Base-by-base conservation (phyloP, 2,888 invertebrate genomes). In the Camptogramma bilineatum region DNA sequence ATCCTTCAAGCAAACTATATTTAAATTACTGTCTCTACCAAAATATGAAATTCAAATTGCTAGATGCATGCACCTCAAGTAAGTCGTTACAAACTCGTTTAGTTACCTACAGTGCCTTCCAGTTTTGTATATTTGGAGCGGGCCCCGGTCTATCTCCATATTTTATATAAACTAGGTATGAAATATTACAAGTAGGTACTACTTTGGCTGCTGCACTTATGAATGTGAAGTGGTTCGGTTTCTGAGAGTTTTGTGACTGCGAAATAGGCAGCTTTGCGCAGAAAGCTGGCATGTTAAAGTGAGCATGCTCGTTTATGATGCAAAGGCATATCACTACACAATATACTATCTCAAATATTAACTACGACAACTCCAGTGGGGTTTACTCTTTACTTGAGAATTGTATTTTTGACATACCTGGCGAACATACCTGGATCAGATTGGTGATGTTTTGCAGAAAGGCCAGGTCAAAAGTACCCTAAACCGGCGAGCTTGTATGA, bases 31-130 rank as follows among this genome's bases (percentile, higher is more conserved):
- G 76, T 78, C 74, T 75, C 75, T 73, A 70, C 75, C 78, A 64
- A 77, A 78, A 83, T 82, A 81, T 84, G 80, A 84, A 84, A 82
- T 84, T 83, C 79, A 83, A 80, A 83, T 82, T 70, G 66, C 59
- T 71, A 78, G 84, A 82, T 83, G 82, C 78, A 82, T 83, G 82
- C 79, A 79, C 79, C 78, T 81, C 77, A 73, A 74, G 74, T 72
- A 80, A 83, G 82, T 84, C 85, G 83, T 85, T 84, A 84, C 81
- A 82, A 84, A 83, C 83, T 84, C 84, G 82, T 85, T 84, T 83
- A 78, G 81, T 80, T 80, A 73, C 75, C 71, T 69, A 67, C 71
- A 71, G 71, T 72, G 72, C 73, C 73, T 73, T 70, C 69, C 65
- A 62, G 67, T 61, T 70, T 72, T 68, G 72, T 74, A 71, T 78